A percentile compares a stretch with the other conserved stretches of the same genome.
Evolutionary conservation across 1,140 invertebrate species (phyloP).

Genomic region (Lucilia cuprina): DNA sequence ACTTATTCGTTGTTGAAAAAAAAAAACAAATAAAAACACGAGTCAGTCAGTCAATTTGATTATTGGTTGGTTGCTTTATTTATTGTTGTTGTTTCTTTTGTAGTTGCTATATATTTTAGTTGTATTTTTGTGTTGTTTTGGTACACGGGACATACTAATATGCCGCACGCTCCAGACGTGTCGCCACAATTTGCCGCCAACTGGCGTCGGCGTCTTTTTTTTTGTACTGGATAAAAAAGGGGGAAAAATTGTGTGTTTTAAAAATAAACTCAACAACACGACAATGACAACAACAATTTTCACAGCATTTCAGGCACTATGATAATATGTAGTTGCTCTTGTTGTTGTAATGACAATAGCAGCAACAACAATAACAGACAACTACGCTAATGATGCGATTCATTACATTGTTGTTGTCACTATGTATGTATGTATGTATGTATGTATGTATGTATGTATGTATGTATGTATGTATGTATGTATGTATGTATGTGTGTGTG

Average conservation of each 20-base stretch:
- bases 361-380: not conserved
- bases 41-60: conserved; percentile 25
- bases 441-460: too few species aligned
- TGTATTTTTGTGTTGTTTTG: not conserved
- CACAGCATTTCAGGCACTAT: conserved; percentile 48
- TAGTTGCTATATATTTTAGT: conserved; percentile 16
- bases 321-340: not conserved
- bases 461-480: too few species aligned
- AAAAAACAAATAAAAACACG: not conserved
- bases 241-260: conserved; percentile 27
- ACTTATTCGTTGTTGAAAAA: not conserved
- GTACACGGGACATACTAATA: conserved; percentile 35
- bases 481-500: too few species aligned
- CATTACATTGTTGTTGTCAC: conserved; percentile 34
- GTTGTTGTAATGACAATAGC: not conserved
- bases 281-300: conserved; percentile 42
- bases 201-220: conserved; percentile 41
- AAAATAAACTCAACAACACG: conserved; percentile 30
- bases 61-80: conserved; percentile 31
- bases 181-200: conserved; percentile 61
- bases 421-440: too few species aligned
- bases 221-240: conserved; percentile 2
- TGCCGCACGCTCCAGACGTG: conserved; percentile 58
- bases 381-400: conserved; percentile 27
- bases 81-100: conserved; percentile 36